phyloP scores from a whole-genome alignment of 2,888 invertebrate species.

The Mechanitis mazaeus region DNA sequence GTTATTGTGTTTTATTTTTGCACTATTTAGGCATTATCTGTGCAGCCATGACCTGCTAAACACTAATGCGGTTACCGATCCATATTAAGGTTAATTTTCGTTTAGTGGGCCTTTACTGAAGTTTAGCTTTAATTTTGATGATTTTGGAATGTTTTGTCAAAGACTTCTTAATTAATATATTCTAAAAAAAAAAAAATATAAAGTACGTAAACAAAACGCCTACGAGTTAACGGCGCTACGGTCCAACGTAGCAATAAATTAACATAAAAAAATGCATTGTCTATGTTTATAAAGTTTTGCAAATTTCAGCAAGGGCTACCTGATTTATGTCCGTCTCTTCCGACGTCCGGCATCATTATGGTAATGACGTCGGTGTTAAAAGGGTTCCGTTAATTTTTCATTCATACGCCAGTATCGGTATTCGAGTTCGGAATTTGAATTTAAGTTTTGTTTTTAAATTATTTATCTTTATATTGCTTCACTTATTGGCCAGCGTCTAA shows the following conservation, averaged over 20 bases:
- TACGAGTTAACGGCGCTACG: neutral
- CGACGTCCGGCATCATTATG: conserved; percentile 44
- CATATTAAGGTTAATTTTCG: conserved; percentile 52
- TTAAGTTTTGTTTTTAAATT: conserved; percentile 1
- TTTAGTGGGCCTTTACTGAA: conserved; percentile 38
- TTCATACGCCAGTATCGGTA: conserved; percentile 29
- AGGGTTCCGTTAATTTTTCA: conserved; percentile 35
- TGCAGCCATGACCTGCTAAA: conserved; percentile 53
- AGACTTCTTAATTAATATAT: no score
- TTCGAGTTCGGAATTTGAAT: conserved; percentile 9
- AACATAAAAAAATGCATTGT: conserved; percentile 22
- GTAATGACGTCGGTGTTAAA: conserved; percentile 37
- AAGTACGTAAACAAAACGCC: no score
- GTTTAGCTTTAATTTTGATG: conserved; percentile 8
- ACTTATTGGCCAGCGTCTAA: no score
- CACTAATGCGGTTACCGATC: conserved; percentile 50
- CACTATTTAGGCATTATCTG: conserved; percentile 52
- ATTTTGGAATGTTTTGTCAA: neutral
- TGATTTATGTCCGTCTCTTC: conserved; percentile 46
- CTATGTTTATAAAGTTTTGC: conserved; percentile 23
- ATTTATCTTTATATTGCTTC: neutral
- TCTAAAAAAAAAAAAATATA: no score
- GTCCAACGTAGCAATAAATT: conserved; percentile 11
- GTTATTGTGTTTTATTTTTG: conserved; percentile 30
- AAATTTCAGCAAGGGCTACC: conserved; percentile 24